These are phyloP conservation scores for Protobothrops flavoviridis DNA, from an alignment of 2,113 vertebrate species.

Conservation along the genomic window DNA sequence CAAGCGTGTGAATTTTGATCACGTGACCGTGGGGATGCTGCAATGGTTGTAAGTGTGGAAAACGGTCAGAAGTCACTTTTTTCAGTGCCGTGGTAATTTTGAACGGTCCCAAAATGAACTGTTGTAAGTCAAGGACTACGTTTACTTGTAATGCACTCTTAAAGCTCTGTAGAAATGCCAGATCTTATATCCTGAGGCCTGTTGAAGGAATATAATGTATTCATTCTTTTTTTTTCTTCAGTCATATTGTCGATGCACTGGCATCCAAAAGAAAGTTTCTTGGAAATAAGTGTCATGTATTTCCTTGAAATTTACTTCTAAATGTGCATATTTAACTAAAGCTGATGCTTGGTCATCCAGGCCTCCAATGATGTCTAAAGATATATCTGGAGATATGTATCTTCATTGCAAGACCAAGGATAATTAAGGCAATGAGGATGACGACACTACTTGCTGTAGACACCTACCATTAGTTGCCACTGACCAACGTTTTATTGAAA, in stretches of 20 bases:
- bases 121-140: no score
- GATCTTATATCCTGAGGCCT: background rate
- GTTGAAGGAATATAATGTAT: background rate
- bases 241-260: background rate
- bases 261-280: background rate
- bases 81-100: no score
- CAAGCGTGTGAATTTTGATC: no score
- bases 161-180: background rate
- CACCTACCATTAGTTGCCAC: background rate
- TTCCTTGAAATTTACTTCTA: background rate
- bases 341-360: background rate
- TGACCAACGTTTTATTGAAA: background rate
- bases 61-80: no score
- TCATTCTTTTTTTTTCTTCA: background rate
- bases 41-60: no score
- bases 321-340: background rate
- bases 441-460: background rate
- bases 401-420: fast-evolving
- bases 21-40: no score
- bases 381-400: background rate
- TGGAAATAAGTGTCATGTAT: background rate
- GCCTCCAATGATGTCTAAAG: background rate
- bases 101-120: no score
- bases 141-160: background rate
- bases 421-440: background rate